A percentile compares a stretch with the other conserved stretches of the same genome.
Conservation (phyloP, 2,797 vertebrate species). For the Anguilla megastoma region DNA sequence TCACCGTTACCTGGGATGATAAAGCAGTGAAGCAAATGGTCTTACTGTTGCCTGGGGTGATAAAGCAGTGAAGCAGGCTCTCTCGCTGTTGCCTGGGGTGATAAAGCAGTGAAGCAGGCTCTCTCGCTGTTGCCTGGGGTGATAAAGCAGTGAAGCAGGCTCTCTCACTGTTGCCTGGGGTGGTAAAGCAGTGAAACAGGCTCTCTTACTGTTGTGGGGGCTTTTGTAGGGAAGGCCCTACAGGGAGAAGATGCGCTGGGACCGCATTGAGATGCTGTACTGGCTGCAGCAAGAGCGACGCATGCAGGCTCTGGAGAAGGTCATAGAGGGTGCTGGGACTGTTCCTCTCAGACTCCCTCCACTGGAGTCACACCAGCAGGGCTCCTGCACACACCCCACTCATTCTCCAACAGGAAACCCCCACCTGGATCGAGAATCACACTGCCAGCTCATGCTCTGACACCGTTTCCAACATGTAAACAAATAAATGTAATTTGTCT, state of each 20-base stretch:
- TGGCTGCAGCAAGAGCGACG: conserved; percentile 73
- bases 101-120: too few species aligned
- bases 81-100: background rate
- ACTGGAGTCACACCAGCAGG: conserved; percentile 23
- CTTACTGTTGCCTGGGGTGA: background rate
- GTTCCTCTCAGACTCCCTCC: conserved; percentile 43
- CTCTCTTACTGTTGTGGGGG: background rate
- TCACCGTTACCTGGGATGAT: background rate
- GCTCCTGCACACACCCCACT: conserved; percentile 14
- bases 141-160: background rate
- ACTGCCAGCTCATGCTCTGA: background rate
- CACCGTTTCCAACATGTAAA: background rate
- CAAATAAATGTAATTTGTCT: conserved; percentile 29
- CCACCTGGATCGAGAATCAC: background rate
- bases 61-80: too few species aligned
- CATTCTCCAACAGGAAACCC: background rate
- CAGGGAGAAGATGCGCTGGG: conserved; percentile 70
- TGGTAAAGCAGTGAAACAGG: background rate
- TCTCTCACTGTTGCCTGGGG: background rate
- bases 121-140: background rate
- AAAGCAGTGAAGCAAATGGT: background rate
- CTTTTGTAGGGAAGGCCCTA: conserved; percentile 66
- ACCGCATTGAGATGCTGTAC: conserved; percentile 76
- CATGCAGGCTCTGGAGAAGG: conserved; percentile 36
- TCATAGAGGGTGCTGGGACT: conserved; percentile 15